Conservation (phyloP, 2,888 invertebrate species). For the Drosophila eohydei region DNA sequence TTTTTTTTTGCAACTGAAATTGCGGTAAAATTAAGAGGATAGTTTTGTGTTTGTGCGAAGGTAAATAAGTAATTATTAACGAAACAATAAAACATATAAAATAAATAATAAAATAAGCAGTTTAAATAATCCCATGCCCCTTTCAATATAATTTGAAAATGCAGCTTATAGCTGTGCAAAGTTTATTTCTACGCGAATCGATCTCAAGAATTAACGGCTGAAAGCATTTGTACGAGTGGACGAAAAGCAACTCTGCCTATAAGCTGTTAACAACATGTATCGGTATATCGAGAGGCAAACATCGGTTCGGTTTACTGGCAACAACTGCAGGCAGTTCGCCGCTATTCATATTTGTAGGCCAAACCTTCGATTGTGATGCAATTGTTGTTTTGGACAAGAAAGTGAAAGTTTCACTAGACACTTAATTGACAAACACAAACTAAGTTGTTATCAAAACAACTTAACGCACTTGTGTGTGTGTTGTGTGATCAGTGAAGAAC, state of each 20-base stretch:
- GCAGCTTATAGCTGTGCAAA: too few species aligned
- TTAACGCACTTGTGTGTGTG: slow-evolving; percentile 7
- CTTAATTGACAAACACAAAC: slow-evolving; percentile 27
- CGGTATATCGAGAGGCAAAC: slow-evolving; percentile 23
- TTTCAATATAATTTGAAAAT: neutral
- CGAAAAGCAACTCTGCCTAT: neutral
- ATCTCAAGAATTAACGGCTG: neutral
- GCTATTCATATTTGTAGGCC: slow-evolving; percentile 33
- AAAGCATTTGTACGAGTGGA: neutral
- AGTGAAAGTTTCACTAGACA: slow-evolving; percentile 67
- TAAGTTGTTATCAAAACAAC: slow-evolving; percentile 17
- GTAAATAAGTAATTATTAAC: neutral
- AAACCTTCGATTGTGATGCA: slow-evolving; percentile 66
- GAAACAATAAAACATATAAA: too few species aligned
- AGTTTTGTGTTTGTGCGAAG: neutral
- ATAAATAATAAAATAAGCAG: too few species aligned
- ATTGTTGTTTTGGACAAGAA: slow-evolving; percentile 62
- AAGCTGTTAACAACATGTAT: slow-evolving; percentile 8
- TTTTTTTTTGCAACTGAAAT: neutral
- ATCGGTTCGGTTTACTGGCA: slow-evolving; percentile 8
- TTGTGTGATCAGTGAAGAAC: slow-evolving; percentile 8
- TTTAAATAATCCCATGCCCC: neutral
- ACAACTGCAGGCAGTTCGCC: slow-evolving; percentile 29
- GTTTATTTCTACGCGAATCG: neutral
- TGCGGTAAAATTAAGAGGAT: fast-evolving